phyloP scores from a whole-genome alignment of 2,113 vertebrate species.

The Anoplopoma fimbria region DNA sequence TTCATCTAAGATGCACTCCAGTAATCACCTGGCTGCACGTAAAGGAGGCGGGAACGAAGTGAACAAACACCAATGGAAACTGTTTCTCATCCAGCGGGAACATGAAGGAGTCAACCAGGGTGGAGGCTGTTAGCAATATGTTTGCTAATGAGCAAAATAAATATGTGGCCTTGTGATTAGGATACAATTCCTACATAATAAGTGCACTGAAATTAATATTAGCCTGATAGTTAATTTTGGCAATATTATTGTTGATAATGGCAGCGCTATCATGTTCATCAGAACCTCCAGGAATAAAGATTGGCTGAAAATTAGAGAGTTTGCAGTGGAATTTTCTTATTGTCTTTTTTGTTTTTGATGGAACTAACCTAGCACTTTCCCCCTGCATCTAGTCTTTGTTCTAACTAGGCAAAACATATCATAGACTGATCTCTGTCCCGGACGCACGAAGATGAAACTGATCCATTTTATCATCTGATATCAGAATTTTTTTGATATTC shows the following conservation, averaged over 20 bases:
- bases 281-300: neutral
- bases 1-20: neutral
- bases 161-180: neutral
- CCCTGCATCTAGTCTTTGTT: neutral
- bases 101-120: neutral
- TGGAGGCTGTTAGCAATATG: neutral
- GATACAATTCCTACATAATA: neutral
- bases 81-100: neutral
- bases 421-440: neutral
- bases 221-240: neutral
- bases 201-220: neutral
- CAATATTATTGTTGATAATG: neutral
- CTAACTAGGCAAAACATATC: neutral
- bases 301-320: neutral
- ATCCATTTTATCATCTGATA: neutral
- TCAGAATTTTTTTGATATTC: too few species aligned
- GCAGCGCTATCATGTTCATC: neutral
- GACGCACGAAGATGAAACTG: neutral
- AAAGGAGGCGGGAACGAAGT: neutral
- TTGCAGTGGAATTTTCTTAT: neutral
- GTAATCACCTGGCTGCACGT: neutral
- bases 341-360: neutral
- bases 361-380: neutral
- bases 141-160: neutral
- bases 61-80: neutral